Conservation (phyloP, 2,113 vertebrate species). For the Notiomystis cincta region DNA sequence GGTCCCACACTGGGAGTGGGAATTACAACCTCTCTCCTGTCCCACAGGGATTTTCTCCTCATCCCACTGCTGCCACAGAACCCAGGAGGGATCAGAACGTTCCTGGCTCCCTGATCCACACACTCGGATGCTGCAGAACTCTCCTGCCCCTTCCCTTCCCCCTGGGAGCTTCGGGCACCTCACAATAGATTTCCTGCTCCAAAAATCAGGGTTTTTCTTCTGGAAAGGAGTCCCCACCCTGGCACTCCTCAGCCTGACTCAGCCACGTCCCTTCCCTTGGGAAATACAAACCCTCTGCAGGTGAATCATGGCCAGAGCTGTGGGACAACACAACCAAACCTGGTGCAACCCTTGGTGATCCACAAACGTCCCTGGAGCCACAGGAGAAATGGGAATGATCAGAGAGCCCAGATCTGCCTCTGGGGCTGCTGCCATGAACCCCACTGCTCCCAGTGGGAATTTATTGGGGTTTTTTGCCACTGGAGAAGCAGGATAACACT, state of each 20-base stretch:
- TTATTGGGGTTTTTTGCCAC: rapidly evolving
- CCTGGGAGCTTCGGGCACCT: neutral
- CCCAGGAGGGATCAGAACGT: neutral
- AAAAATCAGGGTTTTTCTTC: neutral
- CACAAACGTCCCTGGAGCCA: rapidly evolving
- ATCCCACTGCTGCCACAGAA: rapidly evolving
- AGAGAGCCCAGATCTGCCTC: neutral
- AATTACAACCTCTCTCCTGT: neutral
- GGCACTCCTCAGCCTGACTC: neutral
- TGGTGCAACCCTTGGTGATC: neutral
- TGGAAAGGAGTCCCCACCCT: neutral
- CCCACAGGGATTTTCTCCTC: neutral
- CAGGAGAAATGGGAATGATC: rapidly evolving
- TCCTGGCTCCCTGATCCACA: rapidly evolving
- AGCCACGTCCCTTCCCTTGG: neutral
- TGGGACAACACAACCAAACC: neutral
- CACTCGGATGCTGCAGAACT: neutral
- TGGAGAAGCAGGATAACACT: neutral
- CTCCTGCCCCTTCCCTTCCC: neutral
- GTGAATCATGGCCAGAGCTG: neutral
- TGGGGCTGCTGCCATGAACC: neutral
- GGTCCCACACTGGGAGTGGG: neutral
- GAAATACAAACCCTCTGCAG: neutral
- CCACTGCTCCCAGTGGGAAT: neutral
- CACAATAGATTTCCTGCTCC: rapidly evolving